Evolutionary conservation across 2,113 vertebrate species (phyloP).

Genomic region (Hystrix cristata): DNA sequence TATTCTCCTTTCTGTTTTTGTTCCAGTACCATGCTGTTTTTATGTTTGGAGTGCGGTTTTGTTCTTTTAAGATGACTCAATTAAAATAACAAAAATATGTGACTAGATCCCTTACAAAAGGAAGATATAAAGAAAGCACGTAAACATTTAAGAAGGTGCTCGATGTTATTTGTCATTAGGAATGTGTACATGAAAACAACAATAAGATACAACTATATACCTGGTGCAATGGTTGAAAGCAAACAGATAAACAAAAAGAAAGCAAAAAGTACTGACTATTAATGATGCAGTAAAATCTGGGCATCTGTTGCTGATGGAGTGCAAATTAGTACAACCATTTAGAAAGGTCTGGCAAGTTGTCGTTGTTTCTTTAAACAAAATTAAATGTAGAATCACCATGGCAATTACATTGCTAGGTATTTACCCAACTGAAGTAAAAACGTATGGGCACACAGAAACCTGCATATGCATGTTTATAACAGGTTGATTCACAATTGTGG

Average conservation of each 20-base stretch:
- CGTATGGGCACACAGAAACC: background rate
- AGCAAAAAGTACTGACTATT: background rate
- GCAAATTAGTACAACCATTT: conserved; percentile 4
- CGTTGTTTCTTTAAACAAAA: background rate
- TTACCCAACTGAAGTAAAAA: conserved; percentile 30
- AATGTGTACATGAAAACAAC: background rate
- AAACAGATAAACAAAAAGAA: background rate
- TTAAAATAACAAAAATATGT: background rate
- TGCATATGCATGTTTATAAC: background rate
- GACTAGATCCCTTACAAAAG: background rate
- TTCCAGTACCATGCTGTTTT: background rate
- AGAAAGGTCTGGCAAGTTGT: background rate
- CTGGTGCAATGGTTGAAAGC: background rate
- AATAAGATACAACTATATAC: background rate
- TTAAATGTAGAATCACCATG: background rate
- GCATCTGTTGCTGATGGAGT: background rate
- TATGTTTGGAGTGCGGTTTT: background rate
- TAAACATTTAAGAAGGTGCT: background rate
- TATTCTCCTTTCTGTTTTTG: background rate
- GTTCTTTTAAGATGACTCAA: background rate
- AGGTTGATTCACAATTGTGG: background rate
- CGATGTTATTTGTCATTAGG: background rate
- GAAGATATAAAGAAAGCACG: background rate
- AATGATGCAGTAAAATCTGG: background rate
- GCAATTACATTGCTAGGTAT: background rate